Evolutionary conservation across 1,140 invertebrate species (phyloP), one percentile per base, ranked within the genome.

Genomic region (Tyrophagus putrescentiae): DNA sequence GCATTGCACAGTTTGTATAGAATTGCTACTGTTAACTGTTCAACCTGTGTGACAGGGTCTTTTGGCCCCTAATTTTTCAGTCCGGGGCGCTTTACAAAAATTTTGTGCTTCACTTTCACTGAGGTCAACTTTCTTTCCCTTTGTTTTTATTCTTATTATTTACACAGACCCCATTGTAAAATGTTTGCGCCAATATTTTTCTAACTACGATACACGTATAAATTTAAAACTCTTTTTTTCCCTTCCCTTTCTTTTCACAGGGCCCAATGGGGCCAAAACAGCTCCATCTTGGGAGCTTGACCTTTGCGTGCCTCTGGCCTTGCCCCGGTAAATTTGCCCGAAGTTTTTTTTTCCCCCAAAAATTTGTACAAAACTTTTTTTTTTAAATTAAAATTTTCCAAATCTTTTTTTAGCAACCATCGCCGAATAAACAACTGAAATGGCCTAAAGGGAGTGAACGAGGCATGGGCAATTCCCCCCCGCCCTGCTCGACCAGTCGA

Each of bases 251-350:
- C 44, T 6, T 18, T 13, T 1, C 16, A 21, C 28, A 59, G 57
- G 3, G 13, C 29, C 27, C n/a, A 50, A 45, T 5, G 25, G 11
- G 59, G 45, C 7, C 59, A 60, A 34, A 61, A 42, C 34, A 34
- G 57, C 6, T 66, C 48, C 65, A 66, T 42, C 52, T 66, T 5
- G 65, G 11, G 65, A 66, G 57, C 28, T 66, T 23, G 63, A 64
- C 52, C 44, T 64, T 16, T 64, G 63, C 52, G 39, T 62, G 63
- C 63, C 9, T 63, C 63, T 9, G 60, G 61, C 39, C 33, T 64
- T 32, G 53, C 59, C 21, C 64, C 59, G 34, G 61, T 42, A 21
- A 59, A 59, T 42, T 18, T 59, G 6, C 57, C 57, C 13, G 50
- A 39, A 41, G 31, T 41, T 33, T 57, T 36, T 7, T 48, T 25